phyloP scores from a whole-genome alignment of 35 echinoderm and acorn worm genomes.

The Stichopus chloronotus region DNA sequence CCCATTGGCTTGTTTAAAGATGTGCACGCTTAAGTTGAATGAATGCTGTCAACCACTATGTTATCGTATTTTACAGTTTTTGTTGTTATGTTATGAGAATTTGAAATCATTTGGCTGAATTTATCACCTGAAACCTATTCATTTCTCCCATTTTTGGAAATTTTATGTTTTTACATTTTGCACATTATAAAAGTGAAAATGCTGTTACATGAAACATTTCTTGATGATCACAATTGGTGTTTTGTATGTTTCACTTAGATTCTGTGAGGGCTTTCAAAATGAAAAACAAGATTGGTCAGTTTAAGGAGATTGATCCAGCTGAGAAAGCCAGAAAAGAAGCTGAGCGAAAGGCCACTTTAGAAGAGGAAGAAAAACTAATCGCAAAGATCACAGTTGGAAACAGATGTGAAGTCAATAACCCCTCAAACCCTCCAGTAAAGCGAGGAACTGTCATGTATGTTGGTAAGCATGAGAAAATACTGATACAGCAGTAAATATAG shows the following conservation, averaged over 20 bases:
- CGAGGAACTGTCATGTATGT: conserved; percentile 94
- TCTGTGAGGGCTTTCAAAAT: conserved; percentile 90
- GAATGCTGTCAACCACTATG: no score
- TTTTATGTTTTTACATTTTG: no score
- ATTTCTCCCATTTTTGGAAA: no score
- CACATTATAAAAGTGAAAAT: no score
- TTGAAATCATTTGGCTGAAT: no score
- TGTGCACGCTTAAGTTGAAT: no score
- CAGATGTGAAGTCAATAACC: conserved; percentile 88
- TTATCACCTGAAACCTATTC: no score
- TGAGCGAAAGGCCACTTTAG: conserved; percentile 64
- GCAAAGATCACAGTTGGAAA: conserved; percentile 69
- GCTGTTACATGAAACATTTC: background rate
- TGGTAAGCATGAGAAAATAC: conserved; percentile 59
- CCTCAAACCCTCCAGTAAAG: conserved; percentile 79
- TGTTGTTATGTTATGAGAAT: no score
- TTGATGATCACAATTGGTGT: background rate
- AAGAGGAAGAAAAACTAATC: conserved; percentile 71
- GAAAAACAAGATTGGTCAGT: conserved; percentile 92
- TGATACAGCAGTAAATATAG: background rate
- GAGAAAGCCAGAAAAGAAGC: conserved; percentile 73
- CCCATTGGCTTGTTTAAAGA: no score
- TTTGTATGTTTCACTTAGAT: conserved; percentile 76
- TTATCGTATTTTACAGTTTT: no score
- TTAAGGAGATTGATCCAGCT: conserved; percentile 79